phyloP scores from a whole-genome alignment of 2,797 vertebrate genomes.

The Protosalanx chinensis region DNA sequence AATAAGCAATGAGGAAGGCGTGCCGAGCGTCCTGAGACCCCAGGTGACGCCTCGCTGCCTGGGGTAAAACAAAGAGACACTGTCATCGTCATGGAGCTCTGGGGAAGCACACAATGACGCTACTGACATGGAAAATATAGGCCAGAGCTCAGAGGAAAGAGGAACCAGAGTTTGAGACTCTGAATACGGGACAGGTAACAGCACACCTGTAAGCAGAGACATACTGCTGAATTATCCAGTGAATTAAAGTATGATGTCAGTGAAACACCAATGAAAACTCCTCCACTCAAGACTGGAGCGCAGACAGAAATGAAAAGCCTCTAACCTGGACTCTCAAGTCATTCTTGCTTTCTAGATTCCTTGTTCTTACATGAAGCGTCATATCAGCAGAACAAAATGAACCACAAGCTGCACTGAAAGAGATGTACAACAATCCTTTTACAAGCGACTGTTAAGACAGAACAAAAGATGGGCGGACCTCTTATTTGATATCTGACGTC shows the following conservation, averaged over 20 bases:
- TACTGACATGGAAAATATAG: constrained; percentile 36
- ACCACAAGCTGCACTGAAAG: background rate
- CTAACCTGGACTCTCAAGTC: background rate
- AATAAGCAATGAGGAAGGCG: constrained; percentile 2
- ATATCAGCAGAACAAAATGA: background rate
- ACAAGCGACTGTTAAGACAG: background rate
- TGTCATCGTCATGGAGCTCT: too few species aligned
- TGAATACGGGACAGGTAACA: constrained; percentile 41
- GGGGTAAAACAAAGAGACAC: background rate
- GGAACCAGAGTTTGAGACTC: constrained; percentile 9
- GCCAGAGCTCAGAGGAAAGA: constrained; percentile 31
- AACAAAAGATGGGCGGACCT: background rate
- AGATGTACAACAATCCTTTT: background rate
- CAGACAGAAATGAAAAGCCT: constrained; percentile 2
- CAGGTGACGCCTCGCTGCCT: background rate
- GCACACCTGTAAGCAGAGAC: constrained; percentile 51
- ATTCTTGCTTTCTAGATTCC: background rate
- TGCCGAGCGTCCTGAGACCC: background rate
- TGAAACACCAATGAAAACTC: background rate
- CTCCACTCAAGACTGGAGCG: background rate
- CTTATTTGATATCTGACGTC: background rate
- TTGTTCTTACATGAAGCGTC: background rate
- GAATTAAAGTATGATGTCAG: background rate
- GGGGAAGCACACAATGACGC: constrained; percentile 34
- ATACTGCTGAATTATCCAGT: constrained; percentile 51